A percentile compares a stretch with the other conserved stretches of the same genome.
Evolutionary conservation across 2,888 invertebrate species (phyloP).

Genomic region (Euzophera pinguis): DNA sequence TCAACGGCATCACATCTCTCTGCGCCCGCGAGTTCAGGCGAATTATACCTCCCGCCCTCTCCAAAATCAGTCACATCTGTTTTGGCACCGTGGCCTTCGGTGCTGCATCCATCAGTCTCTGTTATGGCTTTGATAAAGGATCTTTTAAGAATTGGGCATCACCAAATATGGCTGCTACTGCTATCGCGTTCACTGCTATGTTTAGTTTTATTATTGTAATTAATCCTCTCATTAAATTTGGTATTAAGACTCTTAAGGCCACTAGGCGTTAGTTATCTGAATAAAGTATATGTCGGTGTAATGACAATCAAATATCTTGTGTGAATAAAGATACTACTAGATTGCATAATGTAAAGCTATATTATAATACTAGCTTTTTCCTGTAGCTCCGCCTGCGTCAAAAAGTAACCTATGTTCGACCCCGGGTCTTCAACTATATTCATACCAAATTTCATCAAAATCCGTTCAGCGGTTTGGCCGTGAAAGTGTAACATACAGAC

Average conservation of each 20-base stretch:
- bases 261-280: neutral
- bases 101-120: constrained; percentile 37
- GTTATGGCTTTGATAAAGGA: constrained; percentile 48
- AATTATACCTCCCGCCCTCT: constrained; percentile 27
- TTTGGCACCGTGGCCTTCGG: constrained; percentile 40
- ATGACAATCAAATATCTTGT: neutral
- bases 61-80: constrained; percentile 35
- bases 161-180: neutral
- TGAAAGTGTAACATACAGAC: too few species aligned
- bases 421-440: too few species aligned
- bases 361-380: too few species aligned
- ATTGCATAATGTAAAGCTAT: too few species aligned
- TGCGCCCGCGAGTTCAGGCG: constrained; percentile 32
- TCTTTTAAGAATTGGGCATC: constrained; percentile 26
- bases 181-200: neutral
- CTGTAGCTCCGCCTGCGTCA: too few species aligned
- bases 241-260: neutral
- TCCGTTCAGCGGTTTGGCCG: too few species aligned
- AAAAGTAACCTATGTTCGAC: too few species aligned
- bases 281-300: too few species aligned
- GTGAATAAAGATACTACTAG: too few species aligned
- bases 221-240: neutral
- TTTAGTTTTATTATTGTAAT: neutral
- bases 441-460: too few species aligned
- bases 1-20: constrained; percentile 35